phyloP scores from a whole-genome alignment of 2,888 invertebrate species.

The Carterocephalus palaemon region DNA sequence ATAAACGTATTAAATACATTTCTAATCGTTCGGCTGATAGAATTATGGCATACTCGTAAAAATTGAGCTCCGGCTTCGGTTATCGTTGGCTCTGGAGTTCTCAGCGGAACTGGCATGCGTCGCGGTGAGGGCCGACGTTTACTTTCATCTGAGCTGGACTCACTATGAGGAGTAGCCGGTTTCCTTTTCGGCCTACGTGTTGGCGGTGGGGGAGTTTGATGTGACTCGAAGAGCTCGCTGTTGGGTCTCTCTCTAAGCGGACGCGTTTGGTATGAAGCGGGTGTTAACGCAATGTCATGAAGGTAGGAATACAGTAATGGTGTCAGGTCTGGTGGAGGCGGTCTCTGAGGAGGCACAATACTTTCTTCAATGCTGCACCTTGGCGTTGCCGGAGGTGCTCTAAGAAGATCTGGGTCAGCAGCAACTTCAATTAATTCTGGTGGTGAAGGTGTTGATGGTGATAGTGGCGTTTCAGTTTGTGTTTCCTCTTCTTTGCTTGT shows the following conservation, averaged over 20 bases:
- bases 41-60: constrained; percentile 82
- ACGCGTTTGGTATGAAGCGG: constrained; percentile 69
- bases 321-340: constrained; percentile 70
- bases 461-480: constrained; percentile 52
- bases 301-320: constrained; percentile 74
- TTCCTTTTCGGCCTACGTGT: constrained; percentile 71
- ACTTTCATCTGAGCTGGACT: constrained; percentile 74
- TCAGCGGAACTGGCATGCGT: constrained; percentile 56
- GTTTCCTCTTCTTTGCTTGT: constrained; percentile 65
- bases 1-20: constrained; percentile 83
- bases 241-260: constrained; percentile 54
- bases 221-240: constrained; percentile 57
- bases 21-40: constrained; percentile 81
- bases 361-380: constrained; percentile 46
- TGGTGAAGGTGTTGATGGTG: constrained; percentile 5
- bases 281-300: constrained; percentile 74
- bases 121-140: constrained; percentile 64
- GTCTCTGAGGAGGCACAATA: constrained; percentile 59
- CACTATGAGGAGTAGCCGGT: constrained; percentile 59
- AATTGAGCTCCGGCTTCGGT: constrained; percentile 85
- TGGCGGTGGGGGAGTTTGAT: constrained; percentile 62
- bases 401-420: constrained; percentile 26
- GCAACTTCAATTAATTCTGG: constrained; percentile 28
- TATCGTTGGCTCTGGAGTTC: constrained; percentile 81
- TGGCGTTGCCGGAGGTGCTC: constrained; percentile 36